Base-by-base conservation (phyloP, 2,888 invertebrate species). In the Heliconius aoede region DNA sequence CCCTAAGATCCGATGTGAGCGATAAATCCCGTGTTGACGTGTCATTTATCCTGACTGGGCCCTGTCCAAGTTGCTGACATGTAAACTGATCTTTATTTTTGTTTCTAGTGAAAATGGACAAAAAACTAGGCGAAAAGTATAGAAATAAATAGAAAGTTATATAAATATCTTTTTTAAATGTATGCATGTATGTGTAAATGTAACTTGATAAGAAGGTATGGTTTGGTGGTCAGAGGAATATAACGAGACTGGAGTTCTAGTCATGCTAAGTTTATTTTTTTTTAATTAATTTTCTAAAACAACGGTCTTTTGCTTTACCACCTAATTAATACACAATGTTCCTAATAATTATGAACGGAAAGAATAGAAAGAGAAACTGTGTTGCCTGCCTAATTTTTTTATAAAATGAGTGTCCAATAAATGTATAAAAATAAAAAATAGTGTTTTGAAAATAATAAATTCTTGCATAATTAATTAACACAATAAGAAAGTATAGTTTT, bases 1-100 rank as follows among this genome's bases (percentile, higher is more conserved):
- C 72, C 73, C 68, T 71, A 74, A 74, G 60, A 73, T 76, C 76
- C 73, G 74, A 73, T 74, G 73, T 58, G 61, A 62, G 46, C 61
- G 71, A 75, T 81, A 81, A 80, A 80, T 81, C 78, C 72, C 61
- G 40, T 36, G 67, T 58, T 80, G 79, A 80, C 80, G 72, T 76
- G 78, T 80, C 80, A 79, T 81, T 81, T 79, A 76, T 79, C 74
- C 76, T 32, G 76, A 62, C 72, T 51, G 74, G 76, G 46, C 74
- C 74, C 62, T 64, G 78, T 78, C 73, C 65, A 15, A 62, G 64
- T 58, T 21, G 51, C 28, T 40, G 40, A 28, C 71, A 40, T 46
- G 36, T 21, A 55, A 40, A 76, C 55, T 60, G 65, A 51, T 36
- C 36, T 58, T 36, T 60, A 67, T 60, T 24, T 73, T 51, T 55